Evolutionary conservation across 2,888 invertebrate species (phyloP), one percentile per base, ranked within the genome.

Genomic region (Eledona agricola): DNA sequence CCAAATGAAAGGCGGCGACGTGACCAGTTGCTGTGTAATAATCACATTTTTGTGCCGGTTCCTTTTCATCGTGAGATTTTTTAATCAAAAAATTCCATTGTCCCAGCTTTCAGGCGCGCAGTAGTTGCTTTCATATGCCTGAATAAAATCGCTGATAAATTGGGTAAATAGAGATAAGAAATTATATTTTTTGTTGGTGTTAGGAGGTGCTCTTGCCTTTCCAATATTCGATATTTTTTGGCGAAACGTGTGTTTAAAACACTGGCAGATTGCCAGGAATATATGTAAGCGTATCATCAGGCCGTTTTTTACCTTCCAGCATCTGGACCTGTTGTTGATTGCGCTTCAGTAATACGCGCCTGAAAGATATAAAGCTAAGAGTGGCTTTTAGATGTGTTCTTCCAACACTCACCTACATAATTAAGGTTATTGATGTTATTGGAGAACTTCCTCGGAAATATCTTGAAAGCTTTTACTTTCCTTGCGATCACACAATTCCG

Each of bases 311-410:
- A 62, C 57, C 38, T 32, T 37, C 59, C 28, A 64, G 57, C 67
- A 67, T 66, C 65, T 67, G 67, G 66, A 63, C 59, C 55, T 63
- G 63, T 53, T 60, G 61, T 62, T 66, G 62, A 66, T 65, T 63
- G 61, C 64, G 57, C 59, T 63, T 61, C 58, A 54, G 53, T 46
- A 52, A 55, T 58, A 58, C 43, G 50, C 19, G 40, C 19, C 13
- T 35, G 29, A 35, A 40, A 56, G 57, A 61, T 62, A 64, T 64
- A 63, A 66, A 62, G 63, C 62, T 57, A 51, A 59, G 63, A 34
- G 61, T 64, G 58, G 62, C 60, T 63, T 62, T 64, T 60, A 57
- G 64, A 62, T 63, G 60, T 58, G 56, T 62, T 63, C 37, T 23
- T 28, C 57, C 57, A 63, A 64, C 60, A 42, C 55, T 59, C 64